Evolutionary conservation across 2,797 vertebrate species (phyloP), one percentile per base, ranked within the genome.

Genomic region (Natrix natrix): DNA sequence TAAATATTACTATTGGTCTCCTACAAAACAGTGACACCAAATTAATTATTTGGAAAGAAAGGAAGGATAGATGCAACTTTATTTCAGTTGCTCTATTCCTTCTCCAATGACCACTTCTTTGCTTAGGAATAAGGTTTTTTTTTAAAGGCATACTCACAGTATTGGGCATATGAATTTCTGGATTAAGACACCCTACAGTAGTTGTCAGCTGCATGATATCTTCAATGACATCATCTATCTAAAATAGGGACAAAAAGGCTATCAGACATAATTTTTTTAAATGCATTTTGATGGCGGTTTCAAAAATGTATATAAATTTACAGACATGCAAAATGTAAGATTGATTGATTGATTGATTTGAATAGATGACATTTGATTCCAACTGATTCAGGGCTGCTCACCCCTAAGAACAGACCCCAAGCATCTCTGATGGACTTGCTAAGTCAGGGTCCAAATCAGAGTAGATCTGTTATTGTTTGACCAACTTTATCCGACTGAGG

Each of bases 151-250:
- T 22, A 97, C 98, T 98, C 96, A 99, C 99, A 61, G 99, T 99
- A 97, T 99, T 99, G 96, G 99, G 98, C 98, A 99, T 98, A 96
- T 99, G 98, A 83, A 98, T 95, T 74, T 99, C 97, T 0, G 99
- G 98, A 93, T 99, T 99, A 96, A 98, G 98, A 94, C 98, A 99
- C 90, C 98, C 98, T 95, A 99, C 98, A 93, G 99, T 97, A 0
- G 99, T 99, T 93, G 99, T 99, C 98, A 99, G 97, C 94, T 98
- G 98, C 97, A 99, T 99, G 95, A 99, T 99, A 97, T 99, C 98
- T 97, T 99, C 99, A 7, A 99, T 99, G 93, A 99, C 99, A 26
- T 99, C 99, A 93, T 99, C 99, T 60, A 99, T 99, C 99, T 99
- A 96, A 32, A 97, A 97, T 10, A 0, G 0, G 16, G 8, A 59